A percentile compares a stretch with the other conserved stretches of the same genome.
Conservation (phyloP, 2,797 vertebrate genomes). For the Thamnophis elegans region DNA sequence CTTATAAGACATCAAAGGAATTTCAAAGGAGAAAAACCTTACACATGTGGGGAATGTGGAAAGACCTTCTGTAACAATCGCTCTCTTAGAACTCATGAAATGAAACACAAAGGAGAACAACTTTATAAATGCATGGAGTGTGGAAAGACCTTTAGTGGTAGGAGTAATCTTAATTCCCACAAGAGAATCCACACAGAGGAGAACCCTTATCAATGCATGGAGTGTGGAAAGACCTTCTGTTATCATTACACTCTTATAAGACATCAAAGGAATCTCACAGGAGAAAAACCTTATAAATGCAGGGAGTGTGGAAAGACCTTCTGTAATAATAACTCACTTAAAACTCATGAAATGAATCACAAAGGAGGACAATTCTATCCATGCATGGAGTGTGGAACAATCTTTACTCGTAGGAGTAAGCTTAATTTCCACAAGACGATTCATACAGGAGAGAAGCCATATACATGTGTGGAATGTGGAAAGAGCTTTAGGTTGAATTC, state of each 20-base stretch:
- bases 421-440: no score
- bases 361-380: background rate
- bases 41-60: background rate
- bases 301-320: background rate
- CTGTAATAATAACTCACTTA: no score
- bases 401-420: background rate
- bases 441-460: no score
- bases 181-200: background rate
- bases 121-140: background rate
- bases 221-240: background rate
- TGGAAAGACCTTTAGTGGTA: background rate
- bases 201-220: background rate
- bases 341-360: background rate
- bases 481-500: background rate
- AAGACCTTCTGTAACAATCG: background rate
- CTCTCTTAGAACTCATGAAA: background rate
- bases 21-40: background rate
- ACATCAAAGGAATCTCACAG: no score
- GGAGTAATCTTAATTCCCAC: background rate
- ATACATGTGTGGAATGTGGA: background rate
- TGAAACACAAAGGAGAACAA: background rate
- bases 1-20: background rate
- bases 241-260: no score
- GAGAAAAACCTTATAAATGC: background rate
- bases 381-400: background rate